phyloP scores from a whole-genome alignment of 2,797 vertebrate species.

The Hoplostethus atlanticus region DNA sequence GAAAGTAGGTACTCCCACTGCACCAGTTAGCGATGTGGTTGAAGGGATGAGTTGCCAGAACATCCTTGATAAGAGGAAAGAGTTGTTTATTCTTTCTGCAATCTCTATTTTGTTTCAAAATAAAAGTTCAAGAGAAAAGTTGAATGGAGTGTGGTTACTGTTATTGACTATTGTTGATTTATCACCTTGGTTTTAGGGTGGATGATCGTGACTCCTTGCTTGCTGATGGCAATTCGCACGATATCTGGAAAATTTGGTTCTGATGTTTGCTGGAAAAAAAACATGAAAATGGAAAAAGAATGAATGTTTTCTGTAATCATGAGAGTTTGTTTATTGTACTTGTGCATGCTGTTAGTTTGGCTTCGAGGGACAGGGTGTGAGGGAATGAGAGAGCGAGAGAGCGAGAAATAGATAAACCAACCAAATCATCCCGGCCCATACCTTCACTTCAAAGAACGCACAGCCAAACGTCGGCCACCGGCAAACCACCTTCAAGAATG shows the following conservation, averaged over 20 bases:
- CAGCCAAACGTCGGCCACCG: conserved; percentile 96
- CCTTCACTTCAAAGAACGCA: conserved; percentile 98
- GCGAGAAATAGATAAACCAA: conserved; percentile 19
- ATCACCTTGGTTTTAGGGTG: conserved; percentile 96
- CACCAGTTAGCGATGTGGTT: conserved; percentile 96
- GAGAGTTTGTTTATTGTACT: conserved; percentile 4
- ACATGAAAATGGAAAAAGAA: conserved; percentile 1
- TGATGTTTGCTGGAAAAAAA: conserved; percentile 91
- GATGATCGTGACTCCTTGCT: conserved; percentile 91
- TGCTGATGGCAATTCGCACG: conserved; percentile 93
- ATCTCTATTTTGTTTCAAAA: not conserved
- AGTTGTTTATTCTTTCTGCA: not conserved
- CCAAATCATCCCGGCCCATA: conserved; percentile 61
- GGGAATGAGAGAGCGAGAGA: not conserved
- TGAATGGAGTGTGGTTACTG: not conserved
- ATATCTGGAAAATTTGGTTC: conserved; percentile 92
- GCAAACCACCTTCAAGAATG: conserved; percentile 89
- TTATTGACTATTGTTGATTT: not conserved
- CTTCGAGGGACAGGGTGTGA: conserved; percentile 8
- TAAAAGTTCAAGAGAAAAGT: not conserved
- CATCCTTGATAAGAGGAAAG: conserved; percentile 82
- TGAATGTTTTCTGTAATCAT: not conserved
- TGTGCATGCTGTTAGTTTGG: not conserved
- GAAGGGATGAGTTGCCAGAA: conserved; percentile 89
- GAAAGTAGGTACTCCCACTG: conserved; percentile 98